A percentile compares a stretch with the other conserved stretches of the same genome.
Conservation (phyloP, 2,113 vertebrate genomes). For the Eolophus roseicapilla region DNA sequence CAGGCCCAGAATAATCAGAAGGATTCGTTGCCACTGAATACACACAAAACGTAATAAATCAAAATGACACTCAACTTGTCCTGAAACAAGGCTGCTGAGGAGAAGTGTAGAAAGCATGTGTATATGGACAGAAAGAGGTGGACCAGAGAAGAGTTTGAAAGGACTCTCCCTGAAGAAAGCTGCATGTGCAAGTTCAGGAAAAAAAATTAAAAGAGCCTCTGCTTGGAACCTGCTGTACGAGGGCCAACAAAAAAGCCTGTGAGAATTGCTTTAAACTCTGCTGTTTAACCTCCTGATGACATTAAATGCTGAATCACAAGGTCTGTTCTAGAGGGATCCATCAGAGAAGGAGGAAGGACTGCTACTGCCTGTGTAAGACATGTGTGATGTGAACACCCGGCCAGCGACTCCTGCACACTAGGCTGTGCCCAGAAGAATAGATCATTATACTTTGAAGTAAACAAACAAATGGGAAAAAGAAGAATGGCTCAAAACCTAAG, state of each 20-base stretch:
- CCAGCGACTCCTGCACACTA: not conserved
- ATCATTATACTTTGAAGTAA: slow-evolving; percentile 9
- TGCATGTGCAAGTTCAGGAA: not conserved
- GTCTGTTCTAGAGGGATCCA: not conserved
- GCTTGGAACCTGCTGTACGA: slow-evolving; percentile 12
- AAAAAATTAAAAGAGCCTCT: not conserved
- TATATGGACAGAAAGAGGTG: not conserved
- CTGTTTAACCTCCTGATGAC: slow-evolving; percentile 9
- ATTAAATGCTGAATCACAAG: slow-evolving; percentile 10
- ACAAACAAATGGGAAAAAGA: not conserved
- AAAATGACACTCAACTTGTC: not conserved
- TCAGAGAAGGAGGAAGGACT: not conserved
- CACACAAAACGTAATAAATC: not conserved
- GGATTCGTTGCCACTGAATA: not conserved
- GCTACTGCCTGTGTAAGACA: not conserved
- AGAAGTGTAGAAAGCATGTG: not conserved
- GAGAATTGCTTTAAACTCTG: not conserved
- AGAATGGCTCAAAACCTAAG: slow-evolving; percentile 26
- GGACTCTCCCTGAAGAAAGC: not conserved
- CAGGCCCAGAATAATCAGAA: not conserved
- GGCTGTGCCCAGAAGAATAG: not conserved
- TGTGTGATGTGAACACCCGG: not conserved
- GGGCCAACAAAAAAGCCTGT: not conserved
- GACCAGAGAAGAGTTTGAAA: not conserved
- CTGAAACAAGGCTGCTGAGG: not conserved